Evolutionary conservation across 1,140 invertebrate genomes (phyloP), one percentile per base, ranked within the genome.

Genomic region (Drosophila setifemur): DNA sequence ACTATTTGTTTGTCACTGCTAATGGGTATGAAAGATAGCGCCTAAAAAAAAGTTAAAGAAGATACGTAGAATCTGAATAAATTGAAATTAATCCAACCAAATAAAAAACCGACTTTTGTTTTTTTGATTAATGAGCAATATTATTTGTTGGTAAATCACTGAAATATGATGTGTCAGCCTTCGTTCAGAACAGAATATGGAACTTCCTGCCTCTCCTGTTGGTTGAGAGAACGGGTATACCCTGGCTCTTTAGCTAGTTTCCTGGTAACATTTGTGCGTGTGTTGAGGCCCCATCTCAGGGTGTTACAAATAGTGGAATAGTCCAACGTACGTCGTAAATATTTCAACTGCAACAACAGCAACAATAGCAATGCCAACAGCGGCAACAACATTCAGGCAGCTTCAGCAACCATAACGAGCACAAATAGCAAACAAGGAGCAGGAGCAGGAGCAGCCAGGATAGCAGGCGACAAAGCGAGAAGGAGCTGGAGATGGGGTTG

Each of bases 281-380:
- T 83, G 75, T 82, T 63, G 54, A 52, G 68, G 47, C 39, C 39
- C 67, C 67, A 43, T 71, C 68, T 55, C 28, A 42, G 68, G 58
- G 79, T 71, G 74, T 61, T 86, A 85, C 75, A 83, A 83, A 83
- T 83, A 83, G 79, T 83, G 79, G 64, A 83, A 83, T 86, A 83
- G 79, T 83, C 81, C 81, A 85, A 81, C 81, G 81, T 85, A 86
- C 75, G 74, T 86, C 81, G 81, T 86, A 85, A 85, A 85, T 86
- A 85, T 85, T 85, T 85, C 81, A 85, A 86, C 75, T 85, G 81
- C 81, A 85, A 85, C 81, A 85, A 86, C 81, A 74, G 71, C 81
- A 85, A 85, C 81, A 85, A 86, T 75, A 74, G 71, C 71, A 58
- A 55, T 16, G 52, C 58, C 58, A 81, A 45, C 55, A 69, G 45